phyloP scores from a whole-genome alignment of 2,888 invertebrate genomes.

The Elegia similella region DNA sequence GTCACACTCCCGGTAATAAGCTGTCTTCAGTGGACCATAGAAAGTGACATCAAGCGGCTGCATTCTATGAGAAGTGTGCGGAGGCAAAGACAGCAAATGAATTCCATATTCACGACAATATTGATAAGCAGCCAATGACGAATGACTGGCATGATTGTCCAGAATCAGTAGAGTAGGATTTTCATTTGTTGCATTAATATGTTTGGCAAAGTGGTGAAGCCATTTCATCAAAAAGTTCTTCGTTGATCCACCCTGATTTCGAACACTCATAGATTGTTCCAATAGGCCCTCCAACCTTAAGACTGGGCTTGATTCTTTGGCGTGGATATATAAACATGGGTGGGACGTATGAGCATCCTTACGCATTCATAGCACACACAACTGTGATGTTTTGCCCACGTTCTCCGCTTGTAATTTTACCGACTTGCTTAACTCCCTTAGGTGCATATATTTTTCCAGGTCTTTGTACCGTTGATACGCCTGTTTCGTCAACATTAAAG shows the following conservation, averaged over 20 bases:
- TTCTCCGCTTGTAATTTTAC: slow-evolving; percentile 18
- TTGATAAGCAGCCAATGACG: slow-evolving; percentile 10
- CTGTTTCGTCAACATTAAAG: slow-evolving; percentile 21
- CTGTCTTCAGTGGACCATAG: slow-evolving; percentile 28
- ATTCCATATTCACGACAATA: slow-evolving; percentile 17
- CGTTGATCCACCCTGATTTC: slow-evolving; percentile 24
- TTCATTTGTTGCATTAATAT: slow-evolving; percentile 5
- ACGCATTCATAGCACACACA: slow-evolving; percentile 20
- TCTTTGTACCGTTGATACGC: slow-evolving; percentile 14
- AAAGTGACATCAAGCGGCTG: slow-evolving; percentile 34
- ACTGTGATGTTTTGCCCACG: slow-evolving; percentile 23
- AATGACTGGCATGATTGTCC: slow-evolving; percentile 18
- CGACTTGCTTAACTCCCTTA: slow-evolving; percentile 18
- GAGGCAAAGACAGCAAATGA: slow-evolving; percentile 31
- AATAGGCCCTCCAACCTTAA: slow-evolving; percentile 18
- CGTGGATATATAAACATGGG: slow-evolving; percentile 28
- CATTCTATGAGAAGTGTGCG: slow-evolving; percentile 35
- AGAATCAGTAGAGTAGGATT: slow-evolving; percentile 15
- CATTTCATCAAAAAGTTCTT: slow-evolving; percentile 24
- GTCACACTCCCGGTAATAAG: slow-evolving; percentile 34
- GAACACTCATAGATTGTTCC: slow-evolving; percentile 20
- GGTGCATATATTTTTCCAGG: slow-evolving; percentile 15
- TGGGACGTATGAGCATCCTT: slow-evolving; percentile 22
- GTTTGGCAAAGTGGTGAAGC: slow-evolving; percentile 15
- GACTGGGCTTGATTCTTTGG: slow-evolving; percentile 21